Evolutionary conservation across 2,888 invertebrate genomes (phyloP), one percentile per base, ranked within the genome.

Genomic region (Microctonus hyperodae): DNA sequence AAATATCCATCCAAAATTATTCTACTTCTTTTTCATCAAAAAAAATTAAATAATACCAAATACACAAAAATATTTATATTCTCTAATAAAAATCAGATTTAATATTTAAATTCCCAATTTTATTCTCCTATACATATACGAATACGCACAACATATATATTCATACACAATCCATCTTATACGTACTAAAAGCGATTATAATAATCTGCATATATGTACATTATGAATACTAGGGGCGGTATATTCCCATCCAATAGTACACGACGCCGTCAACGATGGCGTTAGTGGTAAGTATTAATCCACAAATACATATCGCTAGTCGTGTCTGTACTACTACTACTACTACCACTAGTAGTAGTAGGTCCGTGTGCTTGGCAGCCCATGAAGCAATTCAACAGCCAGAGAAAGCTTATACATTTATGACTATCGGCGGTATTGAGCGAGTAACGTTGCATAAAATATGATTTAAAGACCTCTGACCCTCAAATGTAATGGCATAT

Each of bases 391-490:
- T 16, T 16, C 16, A 33, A 64, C 50, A 50, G 58, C n/a, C 35
- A 25, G 50, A 35, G 58, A 58, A 65, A 62, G 59, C 64, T 67
- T 68, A n/a, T n/a, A 70, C 73, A 61, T 75, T 76, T 75, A 76
- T 68, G 76, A 76, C 73, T 75, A 76, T 76, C 73, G 73, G 70
- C 66, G 50, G 66, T 73, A 75, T 76, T 70, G 75, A 70, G 70
- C 69, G 73, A 66, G 72, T 73, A 74, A 73, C 70, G 74, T 71
- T 74, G 74, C 77, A 75, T 77, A 75, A 77, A 77, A 75, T 75
- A 75, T 76, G 76, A 75, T 77, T 77, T 75, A 76, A 68, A 72
- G 76, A 76, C 75, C 76, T 76, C 75, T 75, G 73, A 77, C 72
- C 61, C 56, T 23, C 16, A 44, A 44, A 22, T 69, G 66, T 70